phyloP scores from a whole-genome alignment of 1,140 invertebrate species.

The Hyles euphorbiae region DNA sequence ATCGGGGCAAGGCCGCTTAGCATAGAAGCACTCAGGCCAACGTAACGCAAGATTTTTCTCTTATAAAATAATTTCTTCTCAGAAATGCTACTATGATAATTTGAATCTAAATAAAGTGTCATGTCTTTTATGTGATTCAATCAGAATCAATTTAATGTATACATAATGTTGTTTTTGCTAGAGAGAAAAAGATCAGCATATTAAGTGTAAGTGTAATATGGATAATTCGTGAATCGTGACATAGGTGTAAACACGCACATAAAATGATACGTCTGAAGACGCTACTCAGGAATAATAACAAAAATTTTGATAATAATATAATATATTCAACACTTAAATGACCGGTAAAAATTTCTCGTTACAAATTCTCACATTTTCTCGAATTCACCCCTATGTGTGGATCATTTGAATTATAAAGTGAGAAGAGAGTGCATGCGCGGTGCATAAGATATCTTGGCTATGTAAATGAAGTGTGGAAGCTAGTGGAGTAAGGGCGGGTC shows the following conservation, averaged over 20 bases:
- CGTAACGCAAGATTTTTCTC: too few relatives aligned
- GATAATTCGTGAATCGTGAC: too few relatives aligned
- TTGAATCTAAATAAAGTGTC: too few relatives aligned
- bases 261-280: too few relatives aligned
- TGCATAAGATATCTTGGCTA: slow-evolving; percentile 63
- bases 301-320: not conserved
- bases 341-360: slow-evolving; percentile 53
- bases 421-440: slow-evolving; percentile 61
- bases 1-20: slow-evolving; percentile 47
- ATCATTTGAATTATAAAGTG: slow-evolving; percentile 72
- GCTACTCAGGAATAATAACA: too few relatives aligned
- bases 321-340: slow-evolving; percentile 19
- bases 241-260: too few relatives aligned
- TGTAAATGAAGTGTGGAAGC: slow-evolving; percentile 59
- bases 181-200: too few relatives aligned
- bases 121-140: too few relatives aligned
- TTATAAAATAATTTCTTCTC: too few relatives aligned
- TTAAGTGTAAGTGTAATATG: too few relatives aligned
- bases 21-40: slow-evolving; percentile 24
- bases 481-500: slow-evolving; percentile 34
- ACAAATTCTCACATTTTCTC: slow-evolving; percentile 70
- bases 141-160: not conserved
- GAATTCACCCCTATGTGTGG: slow-evolving; percentile 49
- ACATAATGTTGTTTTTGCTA: too few relatives aligned
- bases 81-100: too few relatives aligned